Evolutionary conservation across 2,113 vertebrate species (phyloP), one percentile per base, ranked within the genome.

Genomic region (Empidonax traillii): DNA sequence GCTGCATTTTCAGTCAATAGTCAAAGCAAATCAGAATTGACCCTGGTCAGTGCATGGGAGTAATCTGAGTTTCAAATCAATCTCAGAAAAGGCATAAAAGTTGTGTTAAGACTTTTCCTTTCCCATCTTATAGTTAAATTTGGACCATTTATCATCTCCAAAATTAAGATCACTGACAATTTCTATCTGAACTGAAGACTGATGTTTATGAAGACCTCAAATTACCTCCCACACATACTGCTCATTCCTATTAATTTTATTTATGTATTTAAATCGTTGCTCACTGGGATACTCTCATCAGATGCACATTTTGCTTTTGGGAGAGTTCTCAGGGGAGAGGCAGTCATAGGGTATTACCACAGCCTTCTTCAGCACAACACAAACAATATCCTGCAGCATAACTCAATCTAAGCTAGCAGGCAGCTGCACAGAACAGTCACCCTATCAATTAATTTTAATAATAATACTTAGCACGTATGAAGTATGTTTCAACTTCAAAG

Each of bases 371-470:
- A 76, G 16, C 46, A 43, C 55, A 92, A 69, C 47, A 84, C 27
- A 95, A 82, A 91, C 56, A 90, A 67, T 93, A 90, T 89, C 24
- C 76, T 72, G 79, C 52, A 67, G 63, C 74, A 94, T 61, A 84
- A 94, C 80, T 94, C 94, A 90, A 78, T 92, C 51, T 63, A 30
- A 92, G 73, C 37, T 90, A 86, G 23, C 63, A 94, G 75, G 46
- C 67, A 97, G 63, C 53, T 83, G 51, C 43, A 83, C 31, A 62
- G 46, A 80, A 51, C 14, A 69, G 37, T 88, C 51, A 68, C 30
- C 9, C 10, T 55, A 92, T 71, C 72, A 93, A 93, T 89, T 95
- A 90, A 81, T 92, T 90, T 86, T 84, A 81, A 83, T 89, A 95
- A 75, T 65, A 88, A 74, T 76, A 79, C 18, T 88, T 93, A 93